A percentile compares a stretch with the other conserved stretches of the same genome.
These are phyloP conservation scores for Pheosia tremula DNA, from an alignment of 2,888 invertebrate species.

Conservation along the genomic window DNA sequence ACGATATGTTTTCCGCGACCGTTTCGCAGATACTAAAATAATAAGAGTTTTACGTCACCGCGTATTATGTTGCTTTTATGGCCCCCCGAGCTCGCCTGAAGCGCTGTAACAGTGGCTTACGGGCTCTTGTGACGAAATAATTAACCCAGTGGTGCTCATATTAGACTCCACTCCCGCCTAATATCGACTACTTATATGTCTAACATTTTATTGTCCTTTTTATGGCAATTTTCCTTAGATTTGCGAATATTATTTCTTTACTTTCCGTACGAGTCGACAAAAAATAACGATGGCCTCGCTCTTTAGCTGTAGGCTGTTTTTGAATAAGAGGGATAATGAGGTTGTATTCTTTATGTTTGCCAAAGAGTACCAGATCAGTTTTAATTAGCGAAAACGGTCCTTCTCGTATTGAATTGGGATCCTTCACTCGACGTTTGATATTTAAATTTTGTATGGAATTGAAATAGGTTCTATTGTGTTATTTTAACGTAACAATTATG, in stretches of 20 bases:
- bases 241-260: conserved; percentile 26
- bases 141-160: conserved; percentile 77
- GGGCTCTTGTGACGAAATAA: conserved; percentile 81
- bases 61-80: conserved; percentile 82
- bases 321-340: conserved; percentile 43
- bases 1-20: conserved; percentile 79
- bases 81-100: conserved; percentile 72
- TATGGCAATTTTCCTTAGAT: conserved; percentile 34
- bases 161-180: conserved; percentile 64
- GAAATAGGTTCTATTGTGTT: conserved; percentile 21
- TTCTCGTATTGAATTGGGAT: conserved; percentile 29
- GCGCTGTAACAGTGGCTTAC: conserved; percentile 80
- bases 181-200: conserved; percentile 59
- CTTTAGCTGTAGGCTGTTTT: conserved; percentile 37
- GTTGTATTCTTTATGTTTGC: conserved; percentile 41
- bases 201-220: conserved; percentile 57
- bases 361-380: conserved; percentile 36
- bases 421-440: conserved; percentile 19
- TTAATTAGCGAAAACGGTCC: conserved; percentile 44
- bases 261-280: conserved; percentile 21
- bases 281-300: conserved; percentile 35
- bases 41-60: conserved; percentile 81
- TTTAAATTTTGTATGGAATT: conserved; percentile 22
- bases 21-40: conserved; percentile 83
- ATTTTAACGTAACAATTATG: conserved; percentile 22